Percentiles rank a stretch among this genome's conserved stretches.
Evolutionary conservation across 2,888 invertebrate species (phyloP).

Genomic region (Eugnorisma glareosa): DNA sequence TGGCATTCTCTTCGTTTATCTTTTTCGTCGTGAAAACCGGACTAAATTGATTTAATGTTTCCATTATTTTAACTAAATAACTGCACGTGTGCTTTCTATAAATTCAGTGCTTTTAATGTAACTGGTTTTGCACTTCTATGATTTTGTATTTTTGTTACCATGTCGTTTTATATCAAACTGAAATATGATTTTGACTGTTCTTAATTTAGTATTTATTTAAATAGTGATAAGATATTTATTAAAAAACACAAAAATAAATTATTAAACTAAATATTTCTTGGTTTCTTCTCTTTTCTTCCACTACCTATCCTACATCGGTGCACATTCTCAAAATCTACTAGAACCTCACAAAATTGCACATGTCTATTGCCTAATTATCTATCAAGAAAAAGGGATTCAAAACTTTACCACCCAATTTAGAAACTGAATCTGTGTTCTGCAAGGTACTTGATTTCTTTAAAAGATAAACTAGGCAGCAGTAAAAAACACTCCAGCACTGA

Average conservation of each 20-base stretch:
- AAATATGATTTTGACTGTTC: constrained; percentile 27
- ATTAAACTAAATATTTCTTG: constrained; percentile 32
- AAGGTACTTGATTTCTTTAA: neutral
- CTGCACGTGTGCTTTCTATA: constrained; percentile 12
- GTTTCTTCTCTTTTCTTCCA: constrained; percentile 34
- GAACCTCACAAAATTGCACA: neutral
- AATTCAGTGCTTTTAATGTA: neutral
- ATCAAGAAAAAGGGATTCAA: neutral
- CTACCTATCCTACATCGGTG: neutral
- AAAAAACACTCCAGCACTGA: neutral
- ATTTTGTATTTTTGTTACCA: constrained; percentile 38
- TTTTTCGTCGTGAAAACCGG: neutral
- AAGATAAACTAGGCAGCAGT: neutral
- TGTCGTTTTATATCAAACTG: constrained; percentile 10
- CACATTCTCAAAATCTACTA: neutral
- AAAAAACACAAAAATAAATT: constrained; percentile 51
- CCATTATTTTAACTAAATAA: neutral
- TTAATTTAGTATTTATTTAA: constrained; percentile 52
- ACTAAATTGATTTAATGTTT: neutral
- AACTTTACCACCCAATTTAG: neutral
- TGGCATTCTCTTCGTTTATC: constrained; percentile 3
- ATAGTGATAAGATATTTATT: constrained; percentile 63
- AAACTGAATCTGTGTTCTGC: neutral
- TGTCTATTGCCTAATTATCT: neutral
- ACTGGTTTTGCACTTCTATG: constrained; percentile 6